A percentile compares a stretch with the other conserved stretches of the same genome.
Evolutionary conservation across 2,797 vertebrate species (phyloP).

Genomic region (Muraenolepis orangiensis): DNA sequence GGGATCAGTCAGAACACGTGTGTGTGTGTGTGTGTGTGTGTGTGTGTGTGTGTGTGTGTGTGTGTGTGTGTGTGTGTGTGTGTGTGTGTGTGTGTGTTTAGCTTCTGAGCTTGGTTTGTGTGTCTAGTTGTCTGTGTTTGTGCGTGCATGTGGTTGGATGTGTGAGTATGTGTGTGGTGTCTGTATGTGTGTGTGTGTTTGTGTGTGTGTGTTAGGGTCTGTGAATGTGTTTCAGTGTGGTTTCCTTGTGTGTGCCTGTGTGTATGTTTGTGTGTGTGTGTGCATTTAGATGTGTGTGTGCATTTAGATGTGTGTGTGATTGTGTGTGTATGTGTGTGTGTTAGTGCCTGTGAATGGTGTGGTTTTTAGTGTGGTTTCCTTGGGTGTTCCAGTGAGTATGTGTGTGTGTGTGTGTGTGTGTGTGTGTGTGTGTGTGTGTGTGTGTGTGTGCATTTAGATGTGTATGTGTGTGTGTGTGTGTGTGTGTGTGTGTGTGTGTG

Average conservation of each 20-base stretch:
- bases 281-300: too few species aligned
- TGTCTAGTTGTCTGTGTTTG: background rate
- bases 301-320: too few species aligned
- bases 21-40: constrained; percentile 3
- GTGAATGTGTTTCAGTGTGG: background rate
- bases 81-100: background rate
- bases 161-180: background rate
- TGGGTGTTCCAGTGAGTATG: background rate
- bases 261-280: background rate
- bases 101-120: background rate
- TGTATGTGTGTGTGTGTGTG: background rate
- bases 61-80: background rate
- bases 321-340: too few species aligned
- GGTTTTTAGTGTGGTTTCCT: too few species aligned
- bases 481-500: background rate
- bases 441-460: background rate
- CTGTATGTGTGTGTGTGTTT: background rate
- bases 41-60: background rate
- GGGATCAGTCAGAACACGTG: constrained; percentile 41
- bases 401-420: background rate
- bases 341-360: too few species aligned
- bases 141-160: background rate
- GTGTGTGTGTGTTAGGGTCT: background rate
- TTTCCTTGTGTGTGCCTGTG: background rate
- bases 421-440: background rate